Evolutionary conservation across 2,888 invertebrate genomes (phyloP).

Genomic region (Allolobophora icterica): DNA sequence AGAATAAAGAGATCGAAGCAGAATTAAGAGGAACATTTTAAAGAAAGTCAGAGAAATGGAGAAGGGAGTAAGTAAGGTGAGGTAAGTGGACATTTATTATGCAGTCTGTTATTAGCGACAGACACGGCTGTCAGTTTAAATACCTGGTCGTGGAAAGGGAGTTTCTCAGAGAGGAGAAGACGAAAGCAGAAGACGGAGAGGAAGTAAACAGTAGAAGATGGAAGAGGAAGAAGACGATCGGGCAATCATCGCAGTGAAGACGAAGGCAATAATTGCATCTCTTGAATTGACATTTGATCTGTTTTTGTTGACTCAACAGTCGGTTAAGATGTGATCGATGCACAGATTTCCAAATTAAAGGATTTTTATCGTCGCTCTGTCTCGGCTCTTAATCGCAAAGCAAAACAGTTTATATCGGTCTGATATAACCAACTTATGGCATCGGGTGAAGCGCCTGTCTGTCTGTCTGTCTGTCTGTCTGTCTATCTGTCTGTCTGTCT

Average conservation of each 20-base stretch:
- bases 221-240: not conserved
- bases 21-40: not conserved
- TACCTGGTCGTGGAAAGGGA: not conserved
- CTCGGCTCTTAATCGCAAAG: not conserved
- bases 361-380: not conserved
- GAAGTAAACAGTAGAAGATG: not conserved
- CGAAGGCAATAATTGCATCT: not conserved
- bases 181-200: no score
- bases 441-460: not conserved
- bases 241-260: not conserved
- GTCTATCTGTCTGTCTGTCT: not conserved
- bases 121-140: not conserved
- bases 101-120: not conserved
- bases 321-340: not conserved
- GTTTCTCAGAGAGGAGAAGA: no score
- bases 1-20: not conserved
- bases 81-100: not conserved
- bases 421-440: constrained; percentile 17
- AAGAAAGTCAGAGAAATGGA: not conserved
- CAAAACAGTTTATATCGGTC: not conserved
- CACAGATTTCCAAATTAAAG: not conserved
- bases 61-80: not conserved
- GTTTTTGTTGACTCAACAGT: not conserved
- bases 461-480: not conserved
- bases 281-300: not conserved